A percentile compares a stretch with the other conserved stretches of the same genome.
Conservation (phyloP, 2,888 invertebrate species). For the Lycaena phlaeas region DNA sequence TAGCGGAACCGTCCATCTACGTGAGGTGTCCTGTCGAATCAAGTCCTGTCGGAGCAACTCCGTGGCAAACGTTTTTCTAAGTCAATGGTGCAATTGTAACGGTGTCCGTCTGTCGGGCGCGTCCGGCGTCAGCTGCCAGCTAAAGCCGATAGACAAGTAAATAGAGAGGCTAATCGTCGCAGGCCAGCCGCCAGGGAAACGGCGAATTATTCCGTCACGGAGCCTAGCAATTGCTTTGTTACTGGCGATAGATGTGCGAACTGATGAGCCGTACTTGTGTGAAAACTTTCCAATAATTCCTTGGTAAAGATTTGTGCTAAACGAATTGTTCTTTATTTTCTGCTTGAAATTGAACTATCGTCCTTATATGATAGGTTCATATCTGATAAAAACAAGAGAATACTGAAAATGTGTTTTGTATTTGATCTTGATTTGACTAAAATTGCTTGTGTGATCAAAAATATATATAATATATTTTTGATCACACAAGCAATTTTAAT, state of each 20-base stretch:
- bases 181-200: constrained; percentile 67
- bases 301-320: constrained; percentile 14
- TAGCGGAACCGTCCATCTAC: constrained; percentile 35
- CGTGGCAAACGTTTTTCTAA: constrained; percentile 69
- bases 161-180: constrained; percentile 70
- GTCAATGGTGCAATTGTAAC: constrained; percentile 65
- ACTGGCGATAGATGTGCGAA: constrained; percentile 43
- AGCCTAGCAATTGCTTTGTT: constrained; percentile 62
- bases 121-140: constrained; percentile 65
- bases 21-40: constrained; percentile 35
- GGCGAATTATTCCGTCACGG: constrained; percentile 67
- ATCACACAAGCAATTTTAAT: too few relatives aligned
- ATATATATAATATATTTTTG: too few relatives aligned
- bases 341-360: too few relatives aligned
- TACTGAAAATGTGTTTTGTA: too few relatives aligned
- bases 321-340: too few relatives aligned
- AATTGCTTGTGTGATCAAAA: too few relatives aligned
- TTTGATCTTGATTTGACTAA: too few relatives aligned
- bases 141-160: constrained; percentile 66
- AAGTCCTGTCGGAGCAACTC: constrained; percentile 35
- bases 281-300: constrained; percentile 16
- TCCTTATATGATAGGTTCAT: too few relatives aligned
- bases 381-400: too few relatives aligned
- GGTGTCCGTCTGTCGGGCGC: constrained; percentile 60
- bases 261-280: constrained; percentile 33